Conservation (phyloP, 2,113 vertebrate species). For the Indicator maculatus region DNA sequence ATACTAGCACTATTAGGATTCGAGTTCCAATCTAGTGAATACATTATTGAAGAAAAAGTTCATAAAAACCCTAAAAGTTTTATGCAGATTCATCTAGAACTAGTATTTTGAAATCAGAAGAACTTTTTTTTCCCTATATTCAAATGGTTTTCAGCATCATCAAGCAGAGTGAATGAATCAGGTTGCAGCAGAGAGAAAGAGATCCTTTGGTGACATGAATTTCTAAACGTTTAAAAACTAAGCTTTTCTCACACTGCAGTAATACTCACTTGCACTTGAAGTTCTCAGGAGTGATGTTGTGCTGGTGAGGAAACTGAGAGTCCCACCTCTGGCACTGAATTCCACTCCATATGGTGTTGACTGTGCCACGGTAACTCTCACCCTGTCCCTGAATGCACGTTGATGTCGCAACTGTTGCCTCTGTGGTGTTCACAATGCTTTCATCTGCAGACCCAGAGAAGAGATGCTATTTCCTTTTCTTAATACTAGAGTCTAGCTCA, state of each 20-base stretch:
- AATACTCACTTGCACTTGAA: slow-evolving; percentile 96
- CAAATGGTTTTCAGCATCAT: neutral
- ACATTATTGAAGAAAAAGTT: neutral
- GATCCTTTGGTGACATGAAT: neutral
- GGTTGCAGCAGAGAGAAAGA: neutral
- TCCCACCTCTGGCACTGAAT: slow-evolving; percentile 92
- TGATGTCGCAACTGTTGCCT: slow-evolving; percentile 78
- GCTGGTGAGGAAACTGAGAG: slow-evolving; percentile 91
- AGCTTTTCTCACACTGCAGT: neutral
- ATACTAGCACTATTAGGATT: neutral
- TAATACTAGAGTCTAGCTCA: neutral
- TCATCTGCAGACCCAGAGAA: slow-evolving; percentile 68
- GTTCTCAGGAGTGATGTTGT: slow-evolving; percentile 88
- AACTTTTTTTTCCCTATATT: neutral
- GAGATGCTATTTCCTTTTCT: neutral
- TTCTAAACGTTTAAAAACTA: neutral
- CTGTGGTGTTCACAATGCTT: slow-evolving; percentile 55
- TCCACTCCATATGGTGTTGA: slow-evolving; percentile 84
- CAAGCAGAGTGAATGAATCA: neutral
- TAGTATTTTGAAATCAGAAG: neutral
- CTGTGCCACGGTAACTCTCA: slow-evolving; percentile 86
- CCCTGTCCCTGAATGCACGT: slow-evolving; percentile 86
- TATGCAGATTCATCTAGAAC: neutral
- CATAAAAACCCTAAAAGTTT: neutral
- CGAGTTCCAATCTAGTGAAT: neutral